These are phyloP conservation scores for Antigone vipio DNA, from an alignment of 2,113 vertebrate species.

Conservation along the genomic window DNA sequence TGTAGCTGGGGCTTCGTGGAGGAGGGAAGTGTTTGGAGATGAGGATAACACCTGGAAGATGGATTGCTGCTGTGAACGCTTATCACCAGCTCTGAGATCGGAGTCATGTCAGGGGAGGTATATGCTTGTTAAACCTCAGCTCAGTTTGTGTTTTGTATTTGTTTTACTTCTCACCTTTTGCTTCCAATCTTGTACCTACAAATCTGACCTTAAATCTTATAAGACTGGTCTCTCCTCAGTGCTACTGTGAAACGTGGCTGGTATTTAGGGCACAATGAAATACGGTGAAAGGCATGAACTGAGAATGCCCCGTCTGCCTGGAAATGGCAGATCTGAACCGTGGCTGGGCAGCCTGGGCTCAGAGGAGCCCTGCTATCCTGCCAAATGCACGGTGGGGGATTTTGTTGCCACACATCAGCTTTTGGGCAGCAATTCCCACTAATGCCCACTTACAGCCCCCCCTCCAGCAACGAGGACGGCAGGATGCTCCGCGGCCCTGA, in stretches of 20 bases:
- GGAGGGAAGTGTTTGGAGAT: neutral
- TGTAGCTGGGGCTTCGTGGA: neutral
- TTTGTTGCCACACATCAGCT: neutral
- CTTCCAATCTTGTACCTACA: conserved; percentile 19
- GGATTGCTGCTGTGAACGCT: neutral
- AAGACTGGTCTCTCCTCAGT: neutral
- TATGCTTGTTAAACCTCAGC: conserved; percentile 8
- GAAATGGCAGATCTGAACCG: neutral
- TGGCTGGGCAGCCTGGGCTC: neutral
- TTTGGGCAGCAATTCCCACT: neutral
- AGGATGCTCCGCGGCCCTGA: fast-evolving
- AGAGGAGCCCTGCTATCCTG: neutral
- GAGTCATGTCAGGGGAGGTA: neutral
- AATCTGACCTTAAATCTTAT: conserved; percentile 3
- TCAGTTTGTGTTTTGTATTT: neutral
- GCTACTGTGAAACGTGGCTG: neutral
- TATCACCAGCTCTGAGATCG: neutral
- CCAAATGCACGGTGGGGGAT: neutral
- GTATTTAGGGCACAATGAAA: neutral
- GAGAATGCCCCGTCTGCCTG: neutral
- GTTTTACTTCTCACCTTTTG: conserved; percentile 41
- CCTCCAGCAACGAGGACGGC: neutral
- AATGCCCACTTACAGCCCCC: neutral
- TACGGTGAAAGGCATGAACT: neutral
- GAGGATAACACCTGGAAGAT: neutral